phyloP scores from a whole-genome alignment of 2,888 invertebrate species.

The Oscheius sp. region DNA sequence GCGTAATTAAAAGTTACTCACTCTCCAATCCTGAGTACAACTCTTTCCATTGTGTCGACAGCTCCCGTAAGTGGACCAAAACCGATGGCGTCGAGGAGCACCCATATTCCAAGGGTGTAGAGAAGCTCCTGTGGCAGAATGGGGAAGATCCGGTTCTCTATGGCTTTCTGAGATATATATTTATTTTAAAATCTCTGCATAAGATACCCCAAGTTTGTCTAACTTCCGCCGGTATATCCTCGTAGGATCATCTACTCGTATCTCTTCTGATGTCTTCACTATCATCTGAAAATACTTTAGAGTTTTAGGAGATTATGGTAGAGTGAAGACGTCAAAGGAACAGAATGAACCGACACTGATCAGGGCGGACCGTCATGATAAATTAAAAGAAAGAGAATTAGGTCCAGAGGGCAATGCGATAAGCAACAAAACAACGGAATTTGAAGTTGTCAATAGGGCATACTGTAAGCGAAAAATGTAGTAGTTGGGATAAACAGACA shows the following conservation, averaged over 20 bases:
- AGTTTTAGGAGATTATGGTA: neutral
- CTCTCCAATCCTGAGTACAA: conserved; percentile 12
- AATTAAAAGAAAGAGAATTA: neutral
- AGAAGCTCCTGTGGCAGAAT: conserved; percentile 32
- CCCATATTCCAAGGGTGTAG: conserved; percentile 27
- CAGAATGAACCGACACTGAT: neutral
- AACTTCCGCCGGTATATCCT: conserved; percentile 17
- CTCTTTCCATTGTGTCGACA: conserved; percentile 27
- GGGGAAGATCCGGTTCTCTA: conserved; percentile 33
- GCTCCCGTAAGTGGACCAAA: conserved; percentile 20
- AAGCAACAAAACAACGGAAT: too few relatives aligned
- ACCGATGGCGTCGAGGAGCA: conserved; percentile 35
- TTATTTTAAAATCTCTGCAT: neutral
- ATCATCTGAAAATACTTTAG: conserved; percentile 9
- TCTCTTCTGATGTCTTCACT: conserved; percentile 2
- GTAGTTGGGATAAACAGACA: too few relatives aligned
- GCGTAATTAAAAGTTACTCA: neutral
- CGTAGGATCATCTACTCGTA: neutral
- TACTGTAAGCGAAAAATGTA: too few relatives aligned
- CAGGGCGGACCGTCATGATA: neutral
- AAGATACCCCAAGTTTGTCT: conserved; percentile 13
- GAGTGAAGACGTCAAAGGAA: neutral
- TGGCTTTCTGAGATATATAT: conserved; percentile 1
- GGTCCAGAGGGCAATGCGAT: too few relatives aligned
- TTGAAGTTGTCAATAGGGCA: too few relatives aligned